A percentile compares a stretch with the other conserved stretches of the same genome.
Conservation (phyloP, 2,113 vertebrate genomes). For the Picathartes gymnocephalus region DNA sequence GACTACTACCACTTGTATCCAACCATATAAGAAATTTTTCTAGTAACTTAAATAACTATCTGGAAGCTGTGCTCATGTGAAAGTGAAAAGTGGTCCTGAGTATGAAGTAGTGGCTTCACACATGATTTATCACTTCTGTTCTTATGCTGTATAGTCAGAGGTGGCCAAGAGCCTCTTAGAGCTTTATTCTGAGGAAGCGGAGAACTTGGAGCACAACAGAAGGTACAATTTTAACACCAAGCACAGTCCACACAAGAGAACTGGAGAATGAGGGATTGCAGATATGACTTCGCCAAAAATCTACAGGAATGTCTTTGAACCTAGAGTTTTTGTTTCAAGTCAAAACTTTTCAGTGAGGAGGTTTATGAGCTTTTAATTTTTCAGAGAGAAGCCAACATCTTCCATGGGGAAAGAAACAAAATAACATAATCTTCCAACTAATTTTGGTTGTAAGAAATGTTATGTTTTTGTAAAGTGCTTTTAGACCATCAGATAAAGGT, state of each 20-base stretch:
- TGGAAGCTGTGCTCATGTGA: neutral
- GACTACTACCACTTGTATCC: neutral
- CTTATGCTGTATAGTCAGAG: neutral
- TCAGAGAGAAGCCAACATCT: neutral
- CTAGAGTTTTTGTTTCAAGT: neutral
- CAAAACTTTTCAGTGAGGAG: neutral
- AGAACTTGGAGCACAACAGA: neutral
- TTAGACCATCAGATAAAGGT: conserved; percentile 46
- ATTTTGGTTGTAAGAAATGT: conserved; percentile 22
- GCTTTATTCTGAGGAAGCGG: neutral
- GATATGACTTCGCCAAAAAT: neutral
- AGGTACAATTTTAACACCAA: neutral
- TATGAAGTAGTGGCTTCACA: neutral
- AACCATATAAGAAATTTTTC: neutral
- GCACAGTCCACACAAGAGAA: neutral
- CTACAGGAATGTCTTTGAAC: neutral
- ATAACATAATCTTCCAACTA: conserved; percentile 11
- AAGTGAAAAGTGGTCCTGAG: neutral
- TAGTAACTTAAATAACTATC: neutral
- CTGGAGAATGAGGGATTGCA: neutral
- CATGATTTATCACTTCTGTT: neutral
- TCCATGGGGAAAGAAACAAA: conserved; percentile 14
- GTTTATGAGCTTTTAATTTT: neutral
- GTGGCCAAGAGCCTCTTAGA: neutral
- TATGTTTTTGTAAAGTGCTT: conserved; percentile 41